Evolutionary conservation across 64 coral and sea anemone species (phyloP).

Genomic region (Acropora tenuis): DNA sequence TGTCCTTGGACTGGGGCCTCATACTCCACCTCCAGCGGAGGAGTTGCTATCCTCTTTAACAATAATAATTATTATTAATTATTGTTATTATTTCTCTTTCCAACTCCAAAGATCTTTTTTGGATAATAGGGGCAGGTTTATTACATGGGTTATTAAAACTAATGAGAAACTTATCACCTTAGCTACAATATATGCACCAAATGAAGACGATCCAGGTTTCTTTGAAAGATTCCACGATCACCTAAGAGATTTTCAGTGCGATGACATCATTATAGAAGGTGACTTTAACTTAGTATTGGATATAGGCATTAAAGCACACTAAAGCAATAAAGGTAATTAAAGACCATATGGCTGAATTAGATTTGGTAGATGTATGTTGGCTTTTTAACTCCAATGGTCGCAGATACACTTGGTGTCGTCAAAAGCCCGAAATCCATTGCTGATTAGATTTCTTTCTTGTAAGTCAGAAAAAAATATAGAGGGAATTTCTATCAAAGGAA

Average conservation of each 20-base stretch:
- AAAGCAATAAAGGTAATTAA: background rate
- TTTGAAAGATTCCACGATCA: background rate
- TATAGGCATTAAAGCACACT: background rate
- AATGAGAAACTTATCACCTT: background rate
- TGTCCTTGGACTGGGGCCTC: background rate
- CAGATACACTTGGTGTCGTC: background rate
- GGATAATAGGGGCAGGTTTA: background rate
- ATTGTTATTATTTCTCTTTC: background rate
- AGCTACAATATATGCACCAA: background rate
- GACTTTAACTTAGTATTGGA: background rate
- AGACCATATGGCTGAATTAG: background rate
- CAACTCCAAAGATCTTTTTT: background rate
- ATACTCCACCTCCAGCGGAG: background rate
- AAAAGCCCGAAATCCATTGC: background rate
- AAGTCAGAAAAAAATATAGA: background rate
- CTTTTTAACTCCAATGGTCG: background rate
- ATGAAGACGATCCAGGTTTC: background rate
- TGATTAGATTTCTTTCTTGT: background rate
- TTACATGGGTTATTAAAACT: background rate
- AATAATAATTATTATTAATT: background rate
- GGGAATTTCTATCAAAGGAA: too few species aligned
- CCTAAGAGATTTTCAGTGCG: background rate
- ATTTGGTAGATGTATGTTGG: background rate
- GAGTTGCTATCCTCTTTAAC: background rate
- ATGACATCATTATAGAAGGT: background rate